These are phyloP conservation scores for Crioceris asparagi DNA, from an alignment of 2,888 invertebrate species.

Conservation along the genomic window DNA sequence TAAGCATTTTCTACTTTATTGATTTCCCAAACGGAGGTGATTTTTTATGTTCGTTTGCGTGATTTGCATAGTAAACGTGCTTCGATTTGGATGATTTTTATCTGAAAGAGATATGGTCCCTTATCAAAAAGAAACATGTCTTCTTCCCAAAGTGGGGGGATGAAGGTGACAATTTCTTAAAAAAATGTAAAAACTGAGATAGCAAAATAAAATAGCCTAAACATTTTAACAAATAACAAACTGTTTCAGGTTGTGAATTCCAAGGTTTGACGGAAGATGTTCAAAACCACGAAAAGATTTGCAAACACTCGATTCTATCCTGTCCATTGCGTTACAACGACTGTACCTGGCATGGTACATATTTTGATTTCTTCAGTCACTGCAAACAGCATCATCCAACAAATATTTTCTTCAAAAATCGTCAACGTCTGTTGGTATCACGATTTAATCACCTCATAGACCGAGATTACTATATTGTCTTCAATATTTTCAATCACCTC, in stretches of 20 bases:
- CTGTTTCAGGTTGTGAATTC: slow-evolving; percentile 15
- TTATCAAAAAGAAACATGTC: too few species aligned
- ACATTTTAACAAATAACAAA: background rate
- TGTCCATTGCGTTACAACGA: background rate
- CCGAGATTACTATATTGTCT: background rate
- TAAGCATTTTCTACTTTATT: too few species aligned
- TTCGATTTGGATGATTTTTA: too few species aligned
- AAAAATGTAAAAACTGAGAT: too few species aligned
- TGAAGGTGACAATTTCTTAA: too few species aligned
- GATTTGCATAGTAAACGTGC: too few species aligned
- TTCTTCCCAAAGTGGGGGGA: too few species aligned
- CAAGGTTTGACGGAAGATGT: slow-evolving; percentile 10
- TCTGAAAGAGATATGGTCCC: too few species aligned
- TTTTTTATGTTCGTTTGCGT: too few species aligned
- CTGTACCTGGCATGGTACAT: background rate
- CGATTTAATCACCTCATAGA: background rate
- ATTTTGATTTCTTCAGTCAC: background rate
- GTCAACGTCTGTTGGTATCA: background rate
- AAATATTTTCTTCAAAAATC: background rate
- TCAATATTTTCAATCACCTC: background rate
- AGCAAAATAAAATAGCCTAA: too few species aligned
- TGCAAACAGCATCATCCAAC: background rate
- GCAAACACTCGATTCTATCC: background rate
- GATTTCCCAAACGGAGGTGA: too few species aligned
- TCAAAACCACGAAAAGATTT: background rate